Evolutionary conservation across 2,113 vertebrate genomes (phyloP).

Genomic region (Ploceus nigricollis): DNA sequence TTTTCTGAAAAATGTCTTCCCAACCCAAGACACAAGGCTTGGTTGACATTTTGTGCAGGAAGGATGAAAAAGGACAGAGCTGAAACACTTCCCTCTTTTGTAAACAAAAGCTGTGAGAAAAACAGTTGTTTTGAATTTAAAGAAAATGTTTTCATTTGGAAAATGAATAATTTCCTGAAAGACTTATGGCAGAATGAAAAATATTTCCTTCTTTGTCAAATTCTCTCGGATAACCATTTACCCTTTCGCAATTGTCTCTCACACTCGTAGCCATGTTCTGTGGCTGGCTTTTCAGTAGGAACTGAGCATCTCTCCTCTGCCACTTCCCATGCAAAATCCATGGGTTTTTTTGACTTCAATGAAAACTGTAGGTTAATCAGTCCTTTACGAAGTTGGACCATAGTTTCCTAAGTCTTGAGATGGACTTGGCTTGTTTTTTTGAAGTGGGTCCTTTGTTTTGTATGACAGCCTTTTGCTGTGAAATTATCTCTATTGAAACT

Average conservation of each 20-base stretch:
- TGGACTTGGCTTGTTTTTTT: neutral
- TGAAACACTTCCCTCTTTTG: neutral
- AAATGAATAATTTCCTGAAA: conserved; percentile 23
- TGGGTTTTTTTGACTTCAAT: neutral
- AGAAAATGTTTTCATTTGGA: conserved; percentile 21
- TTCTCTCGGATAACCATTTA: neutral
- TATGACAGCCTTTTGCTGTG: neutral
- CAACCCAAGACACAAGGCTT: neutral
- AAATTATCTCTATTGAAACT: neutral
- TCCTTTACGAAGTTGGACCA: neutral
- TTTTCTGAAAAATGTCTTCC: neutral
- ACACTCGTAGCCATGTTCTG: fast-evolving
- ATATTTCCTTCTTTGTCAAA: neutral
- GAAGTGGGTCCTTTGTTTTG: neutral
- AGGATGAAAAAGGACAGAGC: neutral
- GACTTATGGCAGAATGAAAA: neutral
- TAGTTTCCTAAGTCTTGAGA: neutral
- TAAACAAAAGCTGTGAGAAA: conserved; percentile 19
- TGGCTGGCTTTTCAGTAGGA: neutral
- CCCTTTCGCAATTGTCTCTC: neutral
- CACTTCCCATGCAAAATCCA: neutral
- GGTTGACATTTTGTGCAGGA: neutral
- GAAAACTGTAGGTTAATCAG: neutral
- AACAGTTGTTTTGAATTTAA: conserved; percentile 30
- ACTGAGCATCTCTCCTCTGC: neutral